These are phyloP conservation scores for Varroa destructor DNA, from an alignment of 1,140 invertebrate genomes.

Conservation along the genomic window DNA sequence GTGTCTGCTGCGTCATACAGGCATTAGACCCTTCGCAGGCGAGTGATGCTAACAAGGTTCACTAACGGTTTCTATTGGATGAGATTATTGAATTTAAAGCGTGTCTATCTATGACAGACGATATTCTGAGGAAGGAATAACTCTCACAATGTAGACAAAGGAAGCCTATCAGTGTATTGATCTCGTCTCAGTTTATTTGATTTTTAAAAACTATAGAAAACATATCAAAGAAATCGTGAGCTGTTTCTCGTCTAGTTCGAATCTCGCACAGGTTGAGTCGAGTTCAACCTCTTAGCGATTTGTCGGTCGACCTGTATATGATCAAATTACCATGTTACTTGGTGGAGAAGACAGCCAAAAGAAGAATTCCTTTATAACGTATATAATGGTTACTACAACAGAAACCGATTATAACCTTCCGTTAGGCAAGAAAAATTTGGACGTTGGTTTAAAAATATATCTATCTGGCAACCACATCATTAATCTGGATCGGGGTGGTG, in stretches of 20 bases:
- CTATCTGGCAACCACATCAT: background rate
- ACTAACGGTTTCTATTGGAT: too few relatives aligned
- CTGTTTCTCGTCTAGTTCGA: background rate
- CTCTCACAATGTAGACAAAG: too few relatives aligned
- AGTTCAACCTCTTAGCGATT: constrained; percentile 51
- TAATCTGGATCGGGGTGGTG: background rate
- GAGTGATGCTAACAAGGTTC: too few relatives aligned
- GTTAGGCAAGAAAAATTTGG: constrained; percentile 31
- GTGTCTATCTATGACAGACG: too few relatives aligned
- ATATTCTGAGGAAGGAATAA: too few relatives aligned
- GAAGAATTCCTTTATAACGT: too few relatives aligned
- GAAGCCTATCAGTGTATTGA: too few relatives aligned
- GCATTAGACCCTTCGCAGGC: too few relatives aligned
- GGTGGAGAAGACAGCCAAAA: constrained; percentile 47
- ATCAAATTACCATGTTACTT: constrained; percentile 47
- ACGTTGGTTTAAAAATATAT: background rate
- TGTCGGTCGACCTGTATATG: constrained; percentile 54
- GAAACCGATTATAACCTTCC: constrained; percentile 36
- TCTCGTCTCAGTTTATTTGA: background rate
- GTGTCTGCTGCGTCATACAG: too few relatives aligned
- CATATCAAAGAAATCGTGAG: background rate
- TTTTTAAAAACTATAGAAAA: background rate
- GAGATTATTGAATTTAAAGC: too few relatives aligned
- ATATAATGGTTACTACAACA: background rate
- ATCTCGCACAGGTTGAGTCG: background rate